A percentile compares a stretch with the other conserved stretches of the same genome.
phyloP scores from a whole-genome alignment of 2,797 vertebrate species.

The Masticophis lateralis region DNA sequence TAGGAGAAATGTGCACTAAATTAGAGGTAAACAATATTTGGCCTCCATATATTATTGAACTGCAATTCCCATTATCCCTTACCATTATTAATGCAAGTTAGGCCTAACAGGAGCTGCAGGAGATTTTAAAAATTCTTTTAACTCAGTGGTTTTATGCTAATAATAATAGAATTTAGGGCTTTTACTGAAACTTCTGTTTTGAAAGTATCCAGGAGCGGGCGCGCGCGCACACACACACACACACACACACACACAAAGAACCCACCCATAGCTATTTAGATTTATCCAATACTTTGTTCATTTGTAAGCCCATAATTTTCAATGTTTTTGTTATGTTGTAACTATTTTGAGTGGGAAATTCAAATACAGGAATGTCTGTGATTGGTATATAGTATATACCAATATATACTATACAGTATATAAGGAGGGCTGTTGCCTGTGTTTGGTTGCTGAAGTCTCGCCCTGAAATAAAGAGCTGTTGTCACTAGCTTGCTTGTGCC shows the following conservation, averaged over 20 bases:
- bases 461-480: too few relatives aligned
- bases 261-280: neutral
- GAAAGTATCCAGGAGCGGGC: conserved; percentile 9
- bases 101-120: neutral
- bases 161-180: neutral
- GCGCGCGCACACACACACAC: rapidly evolving
- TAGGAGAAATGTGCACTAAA: neutral
- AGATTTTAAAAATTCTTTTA: neutral
- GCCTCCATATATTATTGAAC: neutral
- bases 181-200: neutral
- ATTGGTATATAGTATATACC: too few relatives aligned
- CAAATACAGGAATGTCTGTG: too few relatives aligned
- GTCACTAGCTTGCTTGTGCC: too few relatives aligned
- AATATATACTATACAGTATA: too few relatives aligned
- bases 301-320: conserved; percentile 34
- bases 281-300: neutral
- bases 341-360: too few relatives aligned
- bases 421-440: too few relatives aligned
- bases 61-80: neutral
- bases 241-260: too few relatives aligned
- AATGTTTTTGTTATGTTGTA: neutral
- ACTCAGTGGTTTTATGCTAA: neutral
- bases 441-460: too few relatives aligned
- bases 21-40: neutral
- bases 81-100: neutral